Base-by-base conservation (phyloP, 2,113 vertebrate genomes). In the Crotalus tigris region DNA sequence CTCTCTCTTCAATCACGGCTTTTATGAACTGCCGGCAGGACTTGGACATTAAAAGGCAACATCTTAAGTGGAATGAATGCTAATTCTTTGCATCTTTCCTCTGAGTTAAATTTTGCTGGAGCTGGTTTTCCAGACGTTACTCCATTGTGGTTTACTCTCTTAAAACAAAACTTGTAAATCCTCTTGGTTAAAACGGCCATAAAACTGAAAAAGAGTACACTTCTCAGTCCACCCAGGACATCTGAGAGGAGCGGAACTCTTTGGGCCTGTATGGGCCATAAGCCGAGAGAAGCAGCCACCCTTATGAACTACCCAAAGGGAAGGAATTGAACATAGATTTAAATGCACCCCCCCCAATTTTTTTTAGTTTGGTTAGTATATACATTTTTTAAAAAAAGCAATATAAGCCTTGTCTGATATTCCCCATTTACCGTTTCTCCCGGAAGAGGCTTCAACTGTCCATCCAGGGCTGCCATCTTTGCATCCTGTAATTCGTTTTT, bases 401-500 rank as follows among this genome's bases (percentile, higher is more conserved):
- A 9, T 33, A 4, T 4, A 3, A 12, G 26, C 26, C 54, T 4
- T 1, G 4, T 19, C 15, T 0, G 3, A n/a, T 24, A 4, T 24
- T 33, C 94, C 23, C 19, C 8, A 89, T 94, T 97, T 96, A 99
- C 99, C 95, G 99, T 99, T 97, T 99, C 99, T 91, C 99, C 99
- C 0, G 99, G 99, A 89, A 99, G 98, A n/a, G 99, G 99, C 93
- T 99, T 99, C 91, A 99, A 97, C 93, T 99, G 98, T 61, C 97
- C 97, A 3, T 99, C 99, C 17, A 98, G 95, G 1, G 99, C 98
- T 0, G 99, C 98, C 98, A 99, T 98, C 98, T 99, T 99, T 23
- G 99, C 99, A 88, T 99, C 99, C 93, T 99, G 99, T 85, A 99
- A 98, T 94, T 99, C 99, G 61, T 97, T 98, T 96, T 99, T 99